Evolutionary conservation across 1,140 invertebrate genomes (phyloP).

Genomic region (Stratiolaelaps scimitus): DNA sequence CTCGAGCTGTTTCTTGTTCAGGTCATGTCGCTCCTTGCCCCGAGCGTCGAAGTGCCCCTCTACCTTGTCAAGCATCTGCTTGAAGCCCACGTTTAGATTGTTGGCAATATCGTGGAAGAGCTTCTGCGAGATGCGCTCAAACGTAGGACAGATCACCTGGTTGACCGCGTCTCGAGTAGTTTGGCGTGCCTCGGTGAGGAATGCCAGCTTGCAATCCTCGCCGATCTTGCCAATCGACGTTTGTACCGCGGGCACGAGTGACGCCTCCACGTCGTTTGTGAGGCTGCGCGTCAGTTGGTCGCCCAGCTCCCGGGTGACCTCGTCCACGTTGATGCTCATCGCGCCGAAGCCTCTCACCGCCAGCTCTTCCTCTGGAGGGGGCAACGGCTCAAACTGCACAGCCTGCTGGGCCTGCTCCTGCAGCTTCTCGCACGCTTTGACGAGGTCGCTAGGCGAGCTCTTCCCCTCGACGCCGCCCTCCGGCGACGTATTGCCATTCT

Average conservation of each 20-base stretch:
- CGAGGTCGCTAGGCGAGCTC: conserved; percentile 15
- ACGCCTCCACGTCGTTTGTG: conserved; percentile 6
- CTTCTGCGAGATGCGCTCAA: conserved; percentile 20
- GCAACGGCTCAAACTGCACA: background rate
- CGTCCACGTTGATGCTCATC: conserved; percentile 12
- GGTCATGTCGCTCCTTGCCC: background rate
- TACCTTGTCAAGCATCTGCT: conserved; percentile 12
- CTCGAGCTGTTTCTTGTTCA: conserved; percentile 21
- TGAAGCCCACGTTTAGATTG: conserved; percentile 12
- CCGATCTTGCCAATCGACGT: conserved; percentile 20
- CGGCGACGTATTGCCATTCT: conserved; percentile 3
- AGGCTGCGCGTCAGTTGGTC: conserved; percentile 10
- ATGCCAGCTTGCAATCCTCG: conserved; percentile 22
- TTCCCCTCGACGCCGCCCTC: background rate
- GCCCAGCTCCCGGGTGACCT: conserved; percentile 8
- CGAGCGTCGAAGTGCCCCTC: conserved; percentile 5
- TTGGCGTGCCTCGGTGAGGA: conserved; percentile 27
- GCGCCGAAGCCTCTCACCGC: background rate
- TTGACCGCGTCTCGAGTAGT: conserved; percentile 19
- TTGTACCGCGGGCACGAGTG: conserved; percentile 4
- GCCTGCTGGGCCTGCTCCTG: conserved; percentile 7
- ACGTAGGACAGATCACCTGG: conserved; percentile 23
- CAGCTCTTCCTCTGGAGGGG: background rate
- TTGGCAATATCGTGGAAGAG: conserved; percentile 12
- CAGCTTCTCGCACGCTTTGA: conserved; percentile 20